phyloP scores from a whole-genome alignment of 2,113 vertebrate species.

The Drymodes brunneopygia region DNA sequence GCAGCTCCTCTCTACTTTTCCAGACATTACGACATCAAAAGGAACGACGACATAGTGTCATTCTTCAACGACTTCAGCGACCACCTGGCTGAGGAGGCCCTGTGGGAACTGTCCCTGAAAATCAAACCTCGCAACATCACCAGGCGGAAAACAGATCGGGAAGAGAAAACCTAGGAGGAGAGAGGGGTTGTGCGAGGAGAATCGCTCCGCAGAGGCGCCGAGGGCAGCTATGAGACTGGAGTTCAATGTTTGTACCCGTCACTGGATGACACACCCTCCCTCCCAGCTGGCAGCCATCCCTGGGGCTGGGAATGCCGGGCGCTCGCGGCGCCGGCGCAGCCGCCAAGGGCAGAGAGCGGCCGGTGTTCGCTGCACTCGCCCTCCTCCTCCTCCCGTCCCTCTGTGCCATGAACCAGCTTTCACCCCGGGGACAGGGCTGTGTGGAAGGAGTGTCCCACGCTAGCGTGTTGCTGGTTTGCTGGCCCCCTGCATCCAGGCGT shows the following conservation, averaged over 20 bases:
- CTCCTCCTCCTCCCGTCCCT: constrained; percentile 14
- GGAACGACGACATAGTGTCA: constrained; percentile 91
- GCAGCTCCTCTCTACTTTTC: not conserved
- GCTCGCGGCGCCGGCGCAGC: not conserved
- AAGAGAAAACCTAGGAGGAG: constrained; percentile 89
- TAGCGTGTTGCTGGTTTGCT: not conserved
- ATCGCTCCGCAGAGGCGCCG: not conserved
- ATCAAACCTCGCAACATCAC: constrained; percentile 95
- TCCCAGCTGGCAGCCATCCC: not conserved
- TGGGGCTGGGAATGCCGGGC: not conserved
- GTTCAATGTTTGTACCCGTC: constrained; percentile 48
- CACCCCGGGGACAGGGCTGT: not conserved
- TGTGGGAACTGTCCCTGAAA: constrained; percentile 98
- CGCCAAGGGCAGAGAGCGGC: not conserved
- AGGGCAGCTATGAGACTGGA: constrained; percentile 58
- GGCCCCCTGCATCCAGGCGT: not conserved
- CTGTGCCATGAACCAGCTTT: constrained; percentile 12
- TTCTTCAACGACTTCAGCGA: constrained; percentile 99
- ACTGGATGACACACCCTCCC: constrained; percentile 17
- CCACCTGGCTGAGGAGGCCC: constrained; percentile 94
- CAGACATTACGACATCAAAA: constrained; percentile 95
- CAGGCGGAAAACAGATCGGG: constrained; percentile 89
- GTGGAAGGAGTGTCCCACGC: not conserved
- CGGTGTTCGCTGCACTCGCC: not conserved
- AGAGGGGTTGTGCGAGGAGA: constrained; percentile 21